Evolutionary conservation across 2,113 vertebrate genomes (phyloP).

Genomic region (Leptobrachium leishanense): DNA sequence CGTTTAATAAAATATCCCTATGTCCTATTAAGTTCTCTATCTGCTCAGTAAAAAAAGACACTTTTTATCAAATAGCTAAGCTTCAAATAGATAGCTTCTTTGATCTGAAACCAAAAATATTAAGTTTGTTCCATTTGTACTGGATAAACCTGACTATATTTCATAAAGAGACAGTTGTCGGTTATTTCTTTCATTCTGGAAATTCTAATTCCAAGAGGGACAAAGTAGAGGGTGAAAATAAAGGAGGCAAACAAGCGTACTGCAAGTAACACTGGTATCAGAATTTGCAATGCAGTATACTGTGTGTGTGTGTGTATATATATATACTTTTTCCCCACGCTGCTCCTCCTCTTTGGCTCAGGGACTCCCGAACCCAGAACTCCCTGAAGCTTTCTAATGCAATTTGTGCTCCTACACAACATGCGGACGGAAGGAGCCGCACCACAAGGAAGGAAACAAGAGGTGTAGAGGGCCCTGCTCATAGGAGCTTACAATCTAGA

Average conservation of each 20-base stretch:
- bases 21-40: constrained; percentile 80
- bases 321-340: too few relatives aligned
- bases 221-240: constrained; percentile 47
- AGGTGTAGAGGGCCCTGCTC: too few relatives aligned
- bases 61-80: constrained; percentile 76
- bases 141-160: constrained; percentile 67
- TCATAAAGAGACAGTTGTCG: constrained; percentile 64
- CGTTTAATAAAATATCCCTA: constrained; percentile 83
- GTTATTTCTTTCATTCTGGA: constrained; percentile 56
- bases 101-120: constrained; percentile 75
- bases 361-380: too few relatives aligned
- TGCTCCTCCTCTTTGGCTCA: too few relatives aligned
- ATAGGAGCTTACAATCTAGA: too few relatives aligned
- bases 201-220: constrained; percentile 54
- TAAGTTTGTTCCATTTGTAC: constrained; percentile 74
- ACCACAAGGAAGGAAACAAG: too few relatives aligned
- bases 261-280: constrained; percentile 40
- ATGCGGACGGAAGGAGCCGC: too few relatives aligned
- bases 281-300: constrained; percentile 48
- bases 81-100: constrained; percentile 78
- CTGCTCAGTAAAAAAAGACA: constrained; percentile 70
- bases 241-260: constrained; percentile 42
- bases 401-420: too few relatives aligned
- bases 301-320: too few relatives aligned
- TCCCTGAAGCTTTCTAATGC: too few relatives aligned